Percentiles rank a stretch among this genome's conserved stretches.
These are phyloP conservation scores for Marmota monax DNA, from an alignment of 2,113 vertebrate species.

Conservation along the genomic window DNA sequence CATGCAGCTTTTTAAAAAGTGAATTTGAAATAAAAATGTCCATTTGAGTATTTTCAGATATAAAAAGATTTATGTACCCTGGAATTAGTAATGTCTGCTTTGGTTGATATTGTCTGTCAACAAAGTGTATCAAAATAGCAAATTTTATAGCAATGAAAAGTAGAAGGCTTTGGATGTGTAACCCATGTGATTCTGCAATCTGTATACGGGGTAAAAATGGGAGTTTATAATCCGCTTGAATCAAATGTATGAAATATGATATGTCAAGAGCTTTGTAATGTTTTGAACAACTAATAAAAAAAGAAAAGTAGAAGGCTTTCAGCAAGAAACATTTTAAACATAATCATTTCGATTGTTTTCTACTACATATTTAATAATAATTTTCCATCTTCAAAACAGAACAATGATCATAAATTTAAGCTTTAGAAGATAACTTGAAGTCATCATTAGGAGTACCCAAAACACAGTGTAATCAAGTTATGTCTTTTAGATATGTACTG, in stretches of 20 bases:
- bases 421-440: not conserved
- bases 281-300: too few species aligned
- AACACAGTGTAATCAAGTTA: not conserved
- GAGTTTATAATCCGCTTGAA: too few species aligned
- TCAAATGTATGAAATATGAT: too few species aligned
- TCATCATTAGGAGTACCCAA: not conserved
- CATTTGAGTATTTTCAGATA: not conserved
- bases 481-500: not conserved
- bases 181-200: too few species aligned
- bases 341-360: conserved; percentile 15
- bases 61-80: not conserved
- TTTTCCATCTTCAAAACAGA: not conserved
- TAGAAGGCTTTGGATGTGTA: not conserved
- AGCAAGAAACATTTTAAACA: not conserved
- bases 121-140: not conserved
- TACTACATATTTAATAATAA: not conserved
- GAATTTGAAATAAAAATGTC: conserved; percentile 38
- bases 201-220: too few species aligned
- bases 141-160: conserved; percentile 36
- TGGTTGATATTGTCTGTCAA: not conserved
- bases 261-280: too few species aligned
- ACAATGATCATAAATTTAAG: not conserved
- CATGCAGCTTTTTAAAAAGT: not conserved
- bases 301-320: not conserved
- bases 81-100: not conserved